Evolutionary conservation across 2,888 invertebrate species (phyloP).

Genomic region (Candidula unifasciata): DNA sequence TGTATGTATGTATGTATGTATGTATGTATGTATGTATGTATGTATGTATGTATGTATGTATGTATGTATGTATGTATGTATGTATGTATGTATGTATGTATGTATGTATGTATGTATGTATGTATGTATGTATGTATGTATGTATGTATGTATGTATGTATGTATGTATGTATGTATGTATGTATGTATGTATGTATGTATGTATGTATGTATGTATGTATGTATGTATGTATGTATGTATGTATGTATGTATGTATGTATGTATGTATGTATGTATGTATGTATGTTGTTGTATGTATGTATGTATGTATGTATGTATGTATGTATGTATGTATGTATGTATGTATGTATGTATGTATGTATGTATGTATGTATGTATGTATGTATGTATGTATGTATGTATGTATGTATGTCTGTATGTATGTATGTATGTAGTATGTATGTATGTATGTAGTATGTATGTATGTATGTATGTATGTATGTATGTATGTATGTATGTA

Average conservation of each 20-base stretch:
- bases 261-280: not conserved
- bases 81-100: not conserved
- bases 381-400: not conserved
- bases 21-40: not conserved
- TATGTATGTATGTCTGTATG: too few relatives aligned
- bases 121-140: not conserved
- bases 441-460: too few relatives aligned
- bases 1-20: not conserved
- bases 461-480: not conserved
- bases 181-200: not conserved
- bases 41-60: not conserved
- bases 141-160: not conserved
- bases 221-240: not conserved
- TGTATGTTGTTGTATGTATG: too few relatives aligned
- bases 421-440: too few relatives aligned
- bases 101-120: not conserved
- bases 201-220: not conserved
- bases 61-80: not conserved
- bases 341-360: not conserved
- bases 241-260: not conserved
- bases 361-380: not conserved
- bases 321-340: not conserved
- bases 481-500: not conserved
- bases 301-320: not conserved
- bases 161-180: not conserved